Evolutionary conservation across 2,113 vertebrate genomes (phyloP), one percentile per base, ranked within the genome.

Genomic region (Mesembrinibis cayennensis): DNA sequence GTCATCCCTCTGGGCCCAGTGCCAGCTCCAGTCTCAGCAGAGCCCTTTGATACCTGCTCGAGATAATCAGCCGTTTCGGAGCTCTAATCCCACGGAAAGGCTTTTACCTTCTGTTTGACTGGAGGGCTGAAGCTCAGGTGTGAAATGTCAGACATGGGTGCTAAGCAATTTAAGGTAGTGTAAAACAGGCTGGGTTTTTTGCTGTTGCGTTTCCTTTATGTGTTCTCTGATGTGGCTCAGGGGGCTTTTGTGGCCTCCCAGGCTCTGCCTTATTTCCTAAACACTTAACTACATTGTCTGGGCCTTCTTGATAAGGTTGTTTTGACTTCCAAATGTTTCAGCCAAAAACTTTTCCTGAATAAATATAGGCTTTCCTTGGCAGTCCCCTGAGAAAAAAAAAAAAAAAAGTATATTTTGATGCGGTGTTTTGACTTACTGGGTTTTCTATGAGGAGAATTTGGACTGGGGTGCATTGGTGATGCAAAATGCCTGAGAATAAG

Each of bases 61-160:
- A 90, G 85, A 67, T 66, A 79, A 89, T 82, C 53, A 56, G 29
- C 21, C 1, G 0, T 81, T 94, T 61, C 76, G 66, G 77, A 86
- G 77, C 27, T 15, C 4, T 65, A 40, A 92, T 93, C 40, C 17
- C 50, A 10, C 32, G 13, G 69, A 70, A 66, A 82, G 49, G 47
- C 36, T 95, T 85, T 82, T 82, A 45, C 53, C 66, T 82, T 65
- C 38, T 0, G 0, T 86, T 72, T 63, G 13, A 42, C 42, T 23
- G 45, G 22, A 83, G 82, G 42, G 40, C 62, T 91, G 72, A 40
- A 63, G 63, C 63, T 89, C 87, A 91, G 94, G 94, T 93, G 78
- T 93, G 93, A 94, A 91, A 94, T 87, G 83, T 95, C 94, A 87
- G 81, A 87, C 34, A 3, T 9, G 62, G 47, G 66, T 83, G 93